Conservation (phyloP, 2,113 vertebrate species). For the Pseudonaja textilis region DNA sequence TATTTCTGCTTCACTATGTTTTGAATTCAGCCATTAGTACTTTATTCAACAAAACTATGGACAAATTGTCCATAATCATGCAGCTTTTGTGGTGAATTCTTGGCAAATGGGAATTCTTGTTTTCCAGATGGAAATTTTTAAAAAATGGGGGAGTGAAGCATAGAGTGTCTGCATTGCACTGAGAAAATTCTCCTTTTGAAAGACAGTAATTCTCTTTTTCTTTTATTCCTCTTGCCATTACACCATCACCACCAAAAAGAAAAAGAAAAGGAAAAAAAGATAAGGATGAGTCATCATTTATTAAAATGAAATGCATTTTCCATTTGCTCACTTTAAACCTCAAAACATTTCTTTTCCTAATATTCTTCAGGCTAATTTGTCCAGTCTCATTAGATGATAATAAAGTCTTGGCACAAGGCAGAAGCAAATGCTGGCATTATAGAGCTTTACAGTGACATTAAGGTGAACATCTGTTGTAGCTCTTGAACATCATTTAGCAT, state of each 20-base stretch:
- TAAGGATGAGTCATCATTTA: neutral
- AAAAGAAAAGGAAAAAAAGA: too few species aligned
- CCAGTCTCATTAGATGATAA: conserved; percentile 10
- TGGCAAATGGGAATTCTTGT: neutral
- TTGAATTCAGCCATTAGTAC: neutral
- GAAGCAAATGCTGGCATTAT: neutral
- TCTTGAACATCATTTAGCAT: conserved; percentile 4
- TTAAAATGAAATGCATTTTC: neutral
- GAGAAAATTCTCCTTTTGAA: neutral
- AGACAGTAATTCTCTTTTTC: neutral
- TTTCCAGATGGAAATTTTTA: neutral
- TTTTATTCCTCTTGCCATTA: neutral
- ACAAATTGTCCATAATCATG: neutral
- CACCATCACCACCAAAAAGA: neutral
- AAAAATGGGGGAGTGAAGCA: neutral
- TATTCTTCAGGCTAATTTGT: conserved; percentile 9
- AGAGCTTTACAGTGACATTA: conserved; percentile 18
- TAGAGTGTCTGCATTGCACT: neutral
- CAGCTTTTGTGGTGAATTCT: neutral
- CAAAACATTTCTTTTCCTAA: neutral
- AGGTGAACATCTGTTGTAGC: neutral
- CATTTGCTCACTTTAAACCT: neutral
- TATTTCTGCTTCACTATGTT: neutral
- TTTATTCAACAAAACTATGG: neutral
- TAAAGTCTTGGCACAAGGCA: conserved; percentile 10